These are phyloP conservation scores for Protaetia brevitarsis DNA, from an alignment of 1,140 invertebrate genomes.

Conservation along the genomic window DNA sequence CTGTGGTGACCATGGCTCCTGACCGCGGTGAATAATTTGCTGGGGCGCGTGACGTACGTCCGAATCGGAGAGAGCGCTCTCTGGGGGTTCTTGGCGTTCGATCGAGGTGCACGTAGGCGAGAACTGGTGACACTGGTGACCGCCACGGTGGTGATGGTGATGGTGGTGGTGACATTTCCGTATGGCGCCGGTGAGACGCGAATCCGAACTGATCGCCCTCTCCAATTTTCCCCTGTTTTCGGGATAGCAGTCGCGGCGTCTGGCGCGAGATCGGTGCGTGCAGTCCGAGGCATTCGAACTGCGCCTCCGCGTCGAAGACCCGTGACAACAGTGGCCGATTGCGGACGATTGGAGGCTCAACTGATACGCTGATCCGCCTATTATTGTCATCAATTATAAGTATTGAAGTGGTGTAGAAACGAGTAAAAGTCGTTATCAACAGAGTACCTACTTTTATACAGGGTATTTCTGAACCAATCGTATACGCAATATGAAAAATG, in stretches of 20 bases:
- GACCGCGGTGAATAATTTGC: too few species aligned
- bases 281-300: slow-evolving; percentile 48
- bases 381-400: not conserved
- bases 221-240: slow-evolving; percentile 39
- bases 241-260: slow-evolving; percentile 38
- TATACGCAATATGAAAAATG: too few species aligned
- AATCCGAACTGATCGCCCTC: slow-evolving; percentile 46
- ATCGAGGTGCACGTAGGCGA: slow-evolving; percentile 29
- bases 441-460: too few species aligned
- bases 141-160: slow-evolving; percentile 22
- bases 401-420: not conserved
- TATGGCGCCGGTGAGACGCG: slow-evolving; percentile 42
- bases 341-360: slow-evolving; percentile 28
- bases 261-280: slow-evolving; percentile 38
- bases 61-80: slow-evolving; percentile 31
- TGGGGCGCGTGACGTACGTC: slow-evolving; percentile 27
- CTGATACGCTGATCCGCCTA: slow-evolving; percentile 39
- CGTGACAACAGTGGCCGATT: not conserved
- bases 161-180: slow-evolving; percentile 42
- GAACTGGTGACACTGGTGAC: not conserved
- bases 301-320: slow-evolving; percentile 31
- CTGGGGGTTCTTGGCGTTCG: slow-evolving; percentile 29
- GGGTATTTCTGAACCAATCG: too few species aligned
- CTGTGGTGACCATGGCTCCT: not conserved
- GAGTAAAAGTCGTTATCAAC: too few species aligned